phyloP scores from a whole-genome alignment of 2,888 invertebrate genomes.

The Lagria hirta region DNA sequence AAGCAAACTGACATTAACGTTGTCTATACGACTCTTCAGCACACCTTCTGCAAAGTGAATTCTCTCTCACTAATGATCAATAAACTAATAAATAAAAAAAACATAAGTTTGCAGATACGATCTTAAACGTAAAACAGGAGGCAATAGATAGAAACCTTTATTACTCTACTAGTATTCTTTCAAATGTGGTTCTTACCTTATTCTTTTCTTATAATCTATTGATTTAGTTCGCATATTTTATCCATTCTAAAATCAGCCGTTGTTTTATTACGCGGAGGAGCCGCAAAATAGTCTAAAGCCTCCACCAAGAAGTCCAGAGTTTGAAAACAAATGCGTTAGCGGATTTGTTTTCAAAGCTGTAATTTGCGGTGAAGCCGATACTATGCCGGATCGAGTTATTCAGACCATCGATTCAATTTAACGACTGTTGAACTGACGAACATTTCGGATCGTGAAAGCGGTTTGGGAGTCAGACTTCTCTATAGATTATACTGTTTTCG shows the following conservation, averaged over 20 bases:
- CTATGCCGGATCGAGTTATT: constrained; percentile 16
- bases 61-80: too few relatives aligned
- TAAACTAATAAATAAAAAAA: too few relatives aligned
- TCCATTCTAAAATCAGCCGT: constrained; percentile 18
- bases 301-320: too few relatives aligned
- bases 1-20: too few relatives aligned
- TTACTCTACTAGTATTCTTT: too few relatives aligned
- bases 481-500: constrained; percentile 21
- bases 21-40: too few relatives aligned
- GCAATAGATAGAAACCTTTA: too few relatives aligned
- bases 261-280: too few relatives aligned
- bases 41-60: too few relatives aligned
- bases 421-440: constrained; percentile 17
- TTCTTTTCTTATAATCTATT: constrained; percentile 36
- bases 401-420: constrained; percentile 16
- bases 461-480: constrained; percentile 7
- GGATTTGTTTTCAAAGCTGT: constrained; percentile 15
- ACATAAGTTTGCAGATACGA: too few relatives aligned
- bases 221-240: constrained; percentile 34
- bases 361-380: constrained; percentile 9
- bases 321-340: constrained; percentile 1
- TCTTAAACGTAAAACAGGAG: too few relatives aligned
- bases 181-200: too few relatives aligned
- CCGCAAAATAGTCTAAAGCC: constrained; percentile 43
- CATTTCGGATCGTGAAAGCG: constrained; percentile 8